These are phyloP conservation scores for Physeter macrocephalus DNA, from an alignment of 2,113 vertebrate species.

Conservation along the genomic window DNA sequence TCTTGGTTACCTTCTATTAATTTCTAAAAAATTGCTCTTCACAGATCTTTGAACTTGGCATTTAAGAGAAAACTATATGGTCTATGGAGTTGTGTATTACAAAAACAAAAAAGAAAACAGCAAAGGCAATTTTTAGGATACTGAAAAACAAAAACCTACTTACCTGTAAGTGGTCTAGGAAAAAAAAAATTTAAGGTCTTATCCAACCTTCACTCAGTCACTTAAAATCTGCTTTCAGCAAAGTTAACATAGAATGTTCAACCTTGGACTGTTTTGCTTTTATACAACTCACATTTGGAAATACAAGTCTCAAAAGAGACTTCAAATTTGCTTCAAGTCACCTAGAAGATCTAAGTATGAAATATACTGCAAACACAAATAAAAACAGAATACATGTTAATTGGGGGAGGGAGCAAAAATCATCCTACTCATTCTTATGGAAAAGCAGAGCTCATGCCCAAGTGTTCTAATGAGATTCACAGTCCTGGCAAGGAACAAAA, in stretches of 20 bases:
- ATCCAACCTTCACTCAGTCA: constrained; percentile 81
- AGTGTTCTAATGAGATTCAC: constrained; percentile 39
- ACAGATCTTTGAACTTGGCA: constrained; percentile 22
- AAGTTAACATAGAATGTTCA: constrained; percentile 83
- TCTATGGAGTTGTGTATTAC: neutral
- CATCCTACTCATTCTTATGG: constrained; percentile 40
- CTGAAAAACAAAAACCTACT: constrained; percentile 71
- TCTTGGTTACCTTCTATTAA: constrained; percentile 27
- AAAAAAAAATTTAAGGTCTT: constrained; percentile 80
- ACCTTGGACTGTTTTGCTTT: constrained; percentile 83
- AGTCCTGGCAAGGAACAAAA: constrained; percentile 9
- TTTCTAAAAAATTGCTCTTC: constrained; percentile 5
- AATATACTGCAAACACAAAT: constrained; percentile 86
- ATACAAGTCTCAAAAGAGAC: constrained; percentile 87
- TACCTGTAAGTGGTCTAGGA: constrained; percentile 74
- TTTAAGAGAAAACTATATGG: constrained; percentile 36
- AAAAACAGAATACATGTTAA: constrained; percentile 82
- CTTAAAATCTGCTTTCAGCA: constrained; percentile 86
- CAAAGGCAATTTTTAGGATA: constrained; percentile 54
- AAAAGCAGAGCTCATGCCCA: constrained; percentile 71
- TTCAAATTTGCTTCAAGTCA: constrained; percentile 86
- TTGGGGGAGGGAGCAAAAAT: constrained; percentile 45
- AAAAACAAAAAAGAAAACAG: constrained; percentile 55
- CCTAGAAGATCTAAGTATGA: constrained; percentile 87
- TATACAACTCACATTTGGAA: constrained; percentile 85